These are phyloP conservation scores for Reinhardtius hippoglossoides DNA, from an alignment of 2,113 vertebrate species.

Conservation along the genomic window DNA sequence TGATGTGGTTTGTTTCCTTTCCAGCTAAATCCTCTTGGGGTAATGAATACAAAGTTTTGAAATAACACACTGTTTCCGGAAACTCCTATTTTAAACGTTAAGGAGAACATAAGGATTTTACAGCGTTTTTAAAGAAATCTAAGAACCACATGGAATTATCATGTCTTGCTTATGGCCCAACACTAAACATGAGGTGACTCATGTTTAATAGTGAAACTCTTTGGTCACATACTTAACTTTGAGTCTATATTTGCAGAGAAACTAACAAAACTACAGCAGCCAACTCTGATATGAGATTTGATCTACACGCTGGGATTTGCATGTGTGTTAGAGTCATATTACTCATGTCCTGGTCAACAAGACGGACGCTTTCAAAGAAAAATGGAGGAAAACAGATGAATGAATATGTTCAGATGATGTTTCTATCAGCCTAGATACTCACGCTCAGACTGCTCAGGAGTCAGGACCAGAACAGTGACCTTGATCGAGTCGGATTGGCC, in stretches of 20 bases:
- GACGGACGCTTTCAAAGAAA: neutral
- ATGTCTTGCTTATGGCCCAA: neutral
- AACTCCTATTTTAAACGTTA: too few relatives aligned
- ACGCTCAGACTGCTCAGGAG: slow-evolving; percentile 90
- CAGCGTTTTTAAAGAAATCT: neutral
- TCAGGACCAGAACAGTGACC: slow-evolving; percentile 89
- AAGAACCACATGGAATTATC: neutral
- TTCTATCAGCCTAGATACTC: slow-evolving; percentile 59
- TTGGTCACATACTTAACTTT: neutral
- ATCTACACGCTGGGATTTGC: neutral
- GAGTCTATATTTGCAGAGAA: neutral
- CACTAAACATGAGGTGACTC: slow-evolving; percentile 23
- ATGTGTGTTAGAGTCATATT: neutral
- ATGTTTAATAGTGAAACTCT: slow-evolving; percentile 35
- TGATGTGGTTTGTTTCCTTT: neutral
- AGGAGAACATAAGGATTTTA: too few relatives aligned
- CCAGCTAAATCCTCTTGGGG: neutral
- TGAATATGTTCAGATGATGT: neutral
- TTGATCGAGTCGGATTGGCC: slow-evolving; percentile 82
- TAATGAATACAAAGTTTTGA: neutral
- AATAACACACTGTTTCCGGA: too few relatives aligned
- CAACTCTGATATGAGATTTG: neutral
- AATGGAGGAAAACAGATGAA: neutral
- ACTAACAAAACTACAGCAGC: neutral
- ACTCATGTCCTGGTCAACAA: neutral